Conservation (phyloP, 2,113 vertebrate genomes). For the Malurus alboscapulatus region DNA sequence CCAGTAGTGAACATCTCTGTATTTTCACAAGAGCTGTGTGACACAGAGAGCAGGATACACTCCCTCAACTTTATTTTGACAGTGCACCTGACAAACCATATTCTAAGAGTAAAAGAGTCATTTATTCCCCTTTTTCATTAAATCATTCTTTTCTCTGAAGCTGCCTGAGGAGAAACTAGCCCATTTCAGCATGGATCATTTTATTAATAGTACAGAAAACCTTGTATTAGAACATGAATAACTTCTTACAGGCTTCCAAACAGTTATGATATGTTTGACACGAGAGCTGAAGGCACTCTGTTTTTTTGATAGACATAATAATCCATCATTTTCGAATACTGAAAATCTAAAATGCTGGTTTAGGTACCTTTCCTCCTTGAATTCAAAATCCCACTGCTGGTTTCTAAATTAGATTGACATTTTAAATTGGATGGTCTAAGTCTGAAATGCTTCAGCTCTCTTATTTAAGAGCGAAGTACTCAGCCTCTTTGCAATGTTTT, state of each 20-base stretch:
- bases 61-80: background rate
- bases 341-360: background rate
- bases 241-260: background rate
- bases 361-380: background rate
- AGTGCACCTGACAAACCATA: background rate
- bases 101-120: background rate
- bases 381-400: accelerated
- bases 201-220: background rate
- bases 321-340: background rate
- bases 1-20: background rate
- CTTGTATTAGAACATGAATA: background rate
- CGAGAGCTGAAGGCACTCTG: background rate
- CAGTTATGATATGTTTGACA: background rate
- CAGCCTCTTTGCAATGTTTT: background rate
- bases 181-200: background rate
- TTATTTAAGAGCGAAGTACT: background rate
- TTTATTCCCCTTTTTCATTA: background rate
- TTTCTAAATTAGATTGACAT: background rate
- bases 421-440: background rate
- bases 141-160: background rate
- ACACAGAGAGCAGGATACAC: accelerated
- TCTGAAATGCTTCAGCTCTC: background rate
- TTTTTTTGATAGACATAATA: background rate
- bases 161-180: background rate
- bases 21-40: background rate